phyloP scores from a whole-genome alignment of 1,140 invertebrate genomes.

The Drosophila biarmipes region DNA sequence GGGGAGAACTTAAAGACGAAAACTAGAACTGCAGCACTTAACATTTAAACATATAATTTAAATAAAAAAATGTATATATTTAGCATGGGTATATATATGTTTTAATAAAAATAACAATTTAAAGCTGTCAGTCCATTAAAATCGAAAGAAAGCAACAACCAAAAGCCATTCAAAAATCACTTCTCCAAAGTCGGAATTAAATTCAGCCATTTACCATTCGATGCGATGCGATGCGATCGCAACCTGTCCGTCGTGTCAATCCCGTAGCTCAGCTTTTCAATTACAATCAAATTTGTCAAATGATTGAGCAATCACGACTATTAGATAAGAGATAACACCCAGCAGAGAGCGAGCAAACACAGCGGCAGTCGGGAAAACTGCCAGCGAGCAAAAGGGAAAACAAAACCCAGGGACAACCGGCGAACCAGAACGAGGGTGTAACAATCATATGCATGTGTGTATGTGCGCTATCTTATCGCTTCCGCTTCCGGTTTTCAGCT shows the following conservation, averaged over 20 bases:
- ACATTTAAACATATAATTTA: no score
- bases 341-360: conserved; percentile 41
- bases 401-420: conserved; percentile 34
- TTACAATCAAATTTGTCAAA: conserved; percentile 73
- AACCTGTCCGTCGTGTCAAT: conserved; percentile 39
- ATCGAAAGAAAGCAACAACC: no score
- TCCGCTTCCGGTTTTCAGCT: conserved; percentile 48
- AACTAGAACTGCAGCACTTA: background rate
- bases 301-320: conserved; percentile 76
- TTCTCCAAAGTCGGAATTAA: conserved; percentile 8
- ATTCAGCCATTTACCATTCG: conserved; percentile 19
- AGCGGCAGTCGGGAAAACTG: conserved; percentile 20
- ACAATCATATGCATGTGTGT: conserved; percentile 40
- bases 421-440: conserved; percentile 34
- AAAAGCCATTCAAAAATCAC: conserved; percentile 2
- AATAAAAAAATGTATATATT: no score
- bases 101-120: no score
- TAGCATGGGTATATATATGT: no score
- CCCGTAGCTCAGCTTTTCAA: conserved; percentile 60
- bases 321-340: conserved; percentile 78
- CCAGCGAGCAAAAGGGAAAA: conserved; percentile 28
- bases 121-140: no score
- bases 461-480: conserved; percentile 59
- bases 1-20: conserved; percentile 13
- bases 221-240: conserved; percentile 21